A percentile compares a stretch with the other conserved stretches of the same genome.
phyloP scores from a whole-genome alignment of 2,113 vertebrate genomes.

The Todiramphus chloris region DNA sequence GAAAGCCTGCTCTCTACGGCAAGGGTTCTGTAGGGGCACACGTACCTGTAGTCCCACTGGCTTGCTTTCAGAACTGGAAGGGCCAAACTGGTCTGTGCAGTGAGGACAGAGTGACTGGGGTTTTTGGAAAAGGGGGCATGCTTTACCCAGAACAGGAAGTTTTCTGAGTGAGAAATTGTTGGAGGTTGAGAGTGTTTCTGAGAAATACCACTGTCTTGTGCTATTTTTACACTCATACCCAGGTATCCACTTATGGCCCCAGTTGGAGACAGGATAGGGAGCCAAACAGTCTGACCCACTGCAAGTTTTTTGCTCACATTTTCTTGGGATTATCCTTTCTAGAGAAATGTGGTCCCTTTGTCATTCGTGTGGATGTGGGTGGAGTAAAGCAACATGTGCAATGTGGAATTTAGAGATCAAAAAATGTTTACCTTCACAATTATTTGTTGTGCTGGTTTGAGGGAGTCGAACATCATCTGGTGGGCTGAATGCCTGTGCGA shows the following conservation, averaged over 20 bases:
- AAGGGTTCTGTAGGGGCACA: not conserved
- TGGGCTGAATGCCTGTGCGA: not conserved
- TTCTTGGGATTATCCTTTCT: not conserved
- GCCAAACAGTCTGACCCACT: not conserved
- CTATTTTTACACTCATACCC: not conserved
- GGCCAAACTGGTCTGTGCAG: not conserved
- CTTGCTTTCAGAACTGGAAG: not conserved
- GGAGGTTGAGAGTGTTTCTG: not conserved
- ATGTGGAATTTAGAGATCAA: not conserved
- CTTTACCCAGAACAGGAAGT: not conserved
- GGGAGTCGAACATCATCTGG: not conserved
- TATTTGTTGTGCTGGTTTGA: not conserved
- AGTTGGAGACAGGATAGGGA: not conserved
- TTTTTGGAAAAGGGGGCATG: not conserved
- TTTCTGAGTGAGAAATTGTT: not conserved
- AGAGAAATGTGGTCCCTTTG: not conserved
- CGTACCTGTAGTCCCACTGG: not conserved
- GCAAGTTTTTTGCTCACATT: not conserved
- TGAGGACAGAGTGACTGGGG: not conserved
- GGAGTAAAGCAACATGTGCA: not conserved
- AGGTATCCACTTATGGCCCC: not conserved
- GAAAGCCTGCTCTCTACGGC: not conserved
- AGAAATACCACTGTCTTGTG: not conserved
- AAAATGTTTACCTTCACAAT: not conserved
- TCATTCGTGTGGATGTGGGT: not conserved